A percentile compares a stretch with the other conserved stretches of the same genome.
Evolutionary conservation across 1,140 invertebrate species (phyloP).

Genomic region (Zaprionus inermis): DNA sequence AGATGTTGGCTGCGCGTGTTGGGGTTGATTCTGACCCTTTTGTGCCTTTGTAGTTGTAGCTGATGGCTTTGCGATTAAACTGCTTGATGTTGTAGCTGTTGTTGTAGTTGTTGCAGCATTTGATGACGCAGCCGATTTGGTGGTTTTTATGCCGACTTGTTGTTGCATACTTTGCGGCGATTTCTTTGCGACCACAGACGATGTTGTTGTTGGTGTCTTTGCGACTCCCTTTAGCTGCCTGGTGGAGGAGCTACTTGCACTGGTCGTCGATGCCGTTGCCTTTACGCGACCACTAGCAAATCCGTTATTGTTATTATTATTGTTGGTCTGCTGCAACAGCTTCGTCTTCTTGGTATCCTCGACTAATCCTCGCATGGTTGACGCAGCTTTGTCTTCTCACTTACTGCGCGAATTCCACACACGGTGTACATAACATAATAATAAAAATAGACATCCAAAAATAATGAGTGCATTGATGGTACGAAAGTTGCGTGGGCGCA

Average conservation of each 20-base stretch:
- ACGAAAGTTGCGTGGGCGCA: slow-evolving; percentile 17
- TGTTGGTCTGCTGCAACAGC: slow-evolving; percentile 59
- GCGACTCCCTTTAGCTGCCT: slow-evolving; percentile 47
- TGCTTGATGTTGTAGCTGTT: slow-evolving; percentile 38
- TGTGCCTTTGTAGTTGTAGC: slow-evolving; percentile 54
- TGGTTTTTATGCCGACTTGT: slow-evolving; percentile 59
- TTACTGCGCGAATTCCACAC: slow-evolving; percentile 4
- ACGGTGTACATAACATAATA: slow-evolving; percentile 3
- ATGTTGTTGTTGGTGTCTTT: slow-evolving; percentile 56
- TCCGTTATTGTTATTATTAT: slow-evolving; percentile 55
- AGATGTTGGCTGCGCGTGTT: slow-evolving; percentile 39
- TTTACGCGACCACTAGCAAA: slow-evolving; percentile 21
- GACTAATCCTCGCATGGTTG: slow-evolving; percentile 77
- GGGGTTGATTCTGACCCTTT: slow-evolving; percentile 64
- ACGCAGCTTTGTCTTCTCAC: neutral
- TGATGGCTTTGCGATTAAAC: slow-evolving; percentile 29
- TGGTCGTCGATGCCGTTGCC: slow-evolving; percentile 27
- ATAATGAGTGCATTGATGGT: slow-evolving; percentile 42
- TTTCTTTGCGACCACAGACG: slow-evolving; percentile 40
- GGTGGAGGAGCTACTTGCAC: slow-evolving; percentile 49
- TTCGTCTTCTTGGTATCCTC: slow-evolving; percentile 79
- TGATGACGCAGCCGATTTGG: slow-evolving; percentile 48
- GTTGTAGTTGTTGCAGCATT: slow-evolving; percentile 30
- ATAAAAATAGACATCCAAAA: slow-evolving; percentile 47
- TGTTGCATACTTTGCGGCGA: slow-evolving; percentile 51